Base-by-base conservation (phyloP, 2,113 vertebrate species). In the Hepsetus odoe region DNA sequence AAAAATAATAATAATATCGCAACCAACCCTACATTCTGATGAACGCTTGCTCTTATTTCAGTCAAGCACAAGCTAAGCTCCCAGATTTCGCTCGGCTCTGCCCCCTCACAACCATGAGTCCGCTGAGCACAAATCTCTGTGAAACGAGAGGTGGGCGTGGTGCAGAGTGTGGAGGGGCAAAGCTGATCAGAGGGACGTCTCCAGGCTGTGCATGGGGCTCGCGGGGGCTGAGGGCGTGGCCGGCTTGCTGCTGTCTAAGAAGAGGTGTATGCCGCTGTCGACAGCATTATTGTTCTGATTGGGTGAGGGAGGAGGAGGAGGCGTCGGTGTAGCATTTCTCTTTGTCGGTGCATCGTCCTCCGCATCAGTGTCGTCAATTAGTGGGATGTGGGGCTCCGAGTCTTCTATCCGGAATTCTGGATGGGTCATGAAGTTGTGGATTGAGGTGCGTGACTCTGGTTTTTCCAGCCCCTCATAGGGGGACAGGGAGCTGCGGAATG, bases 381-480 rank as follows among this genome's bases (percentile, higher is more conserved):
- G 96, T 88, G 98, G 98, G 88, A 99, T 99, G 84, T 96, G 95
- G 90, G 97, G 96, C 91, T 98, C 97, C n/a, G 97, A 98, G 93
- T 98, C 98, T 93, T 98, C 97, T 95, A 99, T 99, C 94, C 95
- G 95, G 91, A 99, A 99, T 88, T 99, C 98, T 3, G 98, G 98
- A 91, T 99, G 98, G 75, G 95, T 98, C 98, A 99, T 99, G 92
- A 99, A 99, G 91, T 99, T 99, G 93, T 99, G 98, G 92, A 99
- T 99, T 4, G 98, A 99, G 87, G 93, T 92, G 91, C 97, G 94
- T 76, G 97, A 95, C 92, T 99, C 97, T 9, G 96, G 97, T 87
- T 98, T 99, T 92, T 97, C 95, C 88, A 98, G 90, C 86, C 97
- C 97, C 94, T 98, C 98, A 76, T 98, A 99, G 89, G 98, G 94